Evolutionary conservation across 2,797 vertebrate genomes (phyloP).

Genomic region (Intellagama lesueurii): DNA sequence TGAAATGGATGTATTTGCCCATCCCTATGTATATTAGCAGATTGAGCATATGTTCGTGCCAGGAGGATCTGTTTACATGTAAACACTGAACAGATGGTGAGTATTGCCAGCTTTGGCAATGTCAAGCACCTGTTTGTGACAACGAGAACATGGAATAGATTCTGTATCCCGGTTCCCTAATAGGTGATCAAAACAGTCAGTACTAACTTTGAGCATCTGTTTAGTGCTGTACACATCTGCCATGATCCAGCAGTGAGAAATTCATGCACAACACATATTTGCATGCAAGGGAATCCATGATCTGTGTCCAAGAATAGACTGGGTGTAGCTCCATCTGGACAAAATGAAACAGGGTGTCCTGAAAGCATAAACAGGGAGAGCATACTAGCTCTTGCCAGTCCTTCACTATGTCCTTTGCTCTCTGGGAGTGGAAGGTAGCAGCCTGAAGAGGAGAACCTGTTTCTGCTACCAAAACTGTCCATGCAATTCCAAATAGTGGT

Average conservation of each 20-base stretch:
- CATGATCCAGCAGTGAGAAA: not conserved
- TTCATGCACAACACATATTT: not conserved
- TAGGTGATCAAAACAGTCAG: conserved; percentile 1
- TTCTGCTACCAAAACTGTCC: not conserved
- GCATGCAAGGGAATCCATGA: not conserved
- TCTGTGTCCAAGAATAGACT: not conserved
- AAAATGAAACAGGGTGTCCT: too few relatives aligned
- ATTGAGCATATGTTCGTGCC: not conserved
- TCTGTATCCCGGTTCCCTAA: not conserved
- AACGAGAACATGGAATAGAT: not conserved
- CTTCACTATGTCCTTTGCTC: not conserved
- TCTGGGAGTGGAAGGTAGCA: not conserved
- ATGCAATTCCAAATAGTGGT: not conserved
- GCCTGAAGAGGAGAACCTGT: not conserved
- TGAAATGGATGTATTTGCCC: not conserved
- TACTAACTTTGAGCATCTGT: not conserved
- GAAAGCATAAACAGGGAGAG: too few relatives aligned
- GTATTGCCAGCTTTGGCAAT: not conserved
- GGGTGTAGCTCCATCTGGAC: too few relatives aligned
- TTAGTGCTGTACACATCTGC: not conserved
- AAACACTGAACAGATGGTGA: not conserved
- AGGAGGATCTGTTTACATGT: not conserved
- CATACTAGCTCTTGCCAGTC: not conserved
- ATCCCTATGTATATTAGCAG: not conserved
- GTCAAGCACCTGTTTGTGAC: conserved; percentile 9